Evolutionary conservation across 2,797 vertebrate genomes (phyloP).

Genomic region (Halcyon chelicuti): DNA sequence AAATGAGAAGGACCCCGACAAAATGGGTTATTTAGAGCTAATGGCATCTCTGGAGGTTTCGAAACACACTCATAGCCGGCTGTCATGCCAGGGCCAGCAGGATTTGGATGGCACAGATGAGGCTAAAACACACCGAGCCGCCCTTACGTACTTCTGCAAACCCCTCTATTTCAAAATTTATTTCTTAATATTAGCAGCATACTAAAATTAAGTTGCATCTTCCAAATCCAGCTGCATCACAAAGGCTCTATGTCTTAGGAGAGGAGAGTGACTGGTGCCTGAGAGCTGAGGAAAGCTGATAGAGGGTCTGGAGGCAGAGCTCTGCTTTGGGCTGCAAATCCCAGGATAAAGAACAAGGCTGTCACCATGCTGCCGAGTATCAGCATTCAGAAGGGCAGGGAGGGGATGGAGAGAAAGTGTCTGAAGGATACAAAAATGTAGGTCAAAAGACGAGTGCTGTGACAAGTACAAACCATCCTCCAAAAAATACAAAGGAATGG

Average conservation of each 20-base stretch:
- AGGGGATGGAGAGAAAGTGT: background rate
- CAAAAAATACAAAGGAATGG: background rate
- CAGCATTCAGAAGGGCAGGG: background rate
- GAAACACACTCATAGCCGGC: rapidly evolving
- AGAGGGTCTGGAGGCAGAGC: background rate
- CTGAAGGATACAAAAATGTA: background rate
- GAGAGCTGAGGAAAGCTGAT: background rate
- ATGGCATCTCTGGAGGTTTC: background rate
- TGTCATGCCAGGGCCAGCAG: background rate
- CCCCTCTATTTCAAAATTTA: background rate
- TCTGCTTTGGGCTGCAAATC: background rate
- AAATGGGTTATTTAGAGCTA: background rate
- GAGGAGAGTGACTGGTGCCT: background rate
- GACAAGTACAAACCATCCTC: background rate
- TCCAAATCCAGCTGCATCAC: background rate
- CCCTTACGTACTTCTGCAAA: background rate
- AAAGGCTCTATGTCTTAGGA: rapidly evolving
- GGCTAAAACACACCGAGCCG: background rate
- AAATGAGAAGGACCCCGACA: background rate
- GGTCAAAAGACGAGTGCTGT: background rate
- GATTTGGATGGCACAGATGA: background rate
- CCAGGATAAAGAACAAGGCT: background rate
- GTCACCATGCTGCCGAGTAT: background rate
- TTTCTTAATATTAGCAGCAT: background rate
- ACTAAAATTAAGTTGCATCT: background rate